These are phyloP conservation scores for Montipora foliosa DNA, from an alignment of 64 coral and sea anemone genomes.

Conservation along the genomic window DNA sequence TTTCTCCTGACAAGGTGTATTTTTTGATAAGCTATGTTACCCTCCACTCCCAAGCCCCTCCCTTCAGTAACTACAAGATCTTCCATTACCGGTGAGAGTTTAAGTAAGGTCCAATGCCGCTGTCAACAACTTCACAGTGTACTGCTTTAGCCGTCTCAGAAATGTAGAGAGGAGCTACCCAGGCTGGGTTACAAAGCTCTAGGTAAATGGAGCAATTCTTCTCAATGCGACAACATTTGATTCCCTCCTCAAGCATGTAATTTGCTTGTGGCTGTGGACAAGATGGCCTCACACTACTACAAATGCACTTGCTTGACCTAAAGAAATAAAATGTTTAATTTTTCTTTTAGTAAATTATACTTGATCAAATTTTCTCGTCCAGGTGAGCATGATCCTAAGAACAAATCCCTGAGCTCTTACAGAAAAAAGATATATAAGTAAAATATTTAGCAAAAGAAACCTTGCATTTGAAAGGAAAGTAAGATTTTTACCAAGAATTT, in stretches of 20 bases:
- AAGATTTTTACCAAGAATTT: background rate
- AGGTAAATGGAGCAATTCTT: slow-evolving; percentile 19
- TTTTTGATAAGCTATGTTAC: too few species aligned
- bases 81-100: slow-evolving; percentile 52
- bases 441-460: too few species aligned
- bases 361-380: too few species aligned
- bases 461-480: too few species aligned
- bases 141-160: background rate
- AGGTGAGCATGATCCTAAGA: too few species aligned
- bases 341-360: too few species aligned
- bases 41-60: background rate
- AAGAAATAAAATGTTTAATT: background rate
- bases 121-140: slow-evolving; percentile 43
- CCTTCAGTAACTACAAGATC: background rate
- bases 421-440: too few species aligned
- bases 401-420: too few species aligned
- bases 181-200: slow-evolving; percentile 83
- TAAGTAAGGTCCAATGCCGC: slow-evolving; percentile 72
- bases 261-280: background rate
- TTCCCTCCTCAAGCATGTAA: background rate
- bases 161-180: slow-evolving; percentile 80
- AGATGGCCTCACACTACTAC: background rate
- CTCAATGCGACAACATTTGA: slow-evolving; percentile 11
- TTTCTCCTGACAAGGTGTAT: too few species aligned
- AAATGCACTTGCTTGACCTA: slow-evolving; percentile 20